A percentile compares a stretch with the other conserved stretches of the same genome.
phyloP scores from a whole-genome alignment of 2,888 invertebrate genomes.

The Nowickia ferox region DNA sequence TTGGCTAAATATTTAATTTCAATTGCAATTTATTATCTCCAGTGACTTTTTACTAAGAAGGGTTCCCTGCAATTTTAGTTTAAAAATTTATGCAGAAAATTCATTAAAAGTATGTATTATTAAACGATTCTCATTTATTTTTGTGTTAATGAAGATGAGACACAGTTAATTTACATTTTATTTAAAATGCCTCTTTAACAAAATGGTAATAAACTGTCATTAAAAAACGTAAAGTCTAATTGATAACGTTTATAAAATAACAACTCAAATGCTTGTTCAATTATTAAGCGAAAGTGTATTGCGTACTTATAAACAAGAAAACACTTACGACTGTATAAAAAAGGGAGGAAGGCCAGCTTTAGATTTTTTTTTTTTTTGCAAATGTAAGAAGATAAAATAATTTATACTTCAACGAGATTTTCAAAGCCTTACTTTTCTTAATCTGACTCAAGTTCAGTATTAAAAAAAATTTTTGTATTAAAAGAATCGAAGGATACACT shows the following conservation, averaged over 20 bases:
- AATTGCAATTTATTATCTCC: neutral
- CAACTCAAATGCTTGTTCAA: neutral
- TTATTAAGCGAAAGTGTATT: constrained; percentile 5
- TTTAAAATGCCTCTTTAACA: constrained; percentile 7
- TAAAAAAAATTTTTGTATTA: too few species aligned
- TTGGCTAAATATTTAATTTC: neutral
- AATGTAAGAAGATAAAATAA: too few species aligned
- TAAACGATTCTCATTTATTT: constrained; percentile 21
- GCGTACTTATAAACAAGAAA: neutral
- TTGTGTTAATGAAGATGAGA: neutral
- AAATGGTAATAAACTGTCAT: constrained; percentile 28
- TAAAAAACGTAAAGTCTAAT: neutral
- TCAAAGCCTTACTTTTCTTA: too few species aligned
- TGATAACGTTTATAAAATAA: constrained; percentile 11
- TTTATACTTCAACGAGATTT: too few species aligned
- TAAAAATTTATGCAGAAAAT: neutral
- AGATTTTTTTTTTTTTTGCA: too few species aligned
- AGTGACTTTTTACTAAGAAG: too few species aligned
- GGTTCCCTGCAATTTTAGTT: neutral
- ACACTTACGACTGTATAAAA: too few species aligned
- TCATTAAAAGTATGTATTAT: constrained; percentile 33
- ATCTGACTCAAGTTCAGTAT: too few species aligned
- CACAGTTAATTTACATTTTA: constrained; percentile 1
- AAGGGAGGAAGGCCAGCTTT: too few species aligned
- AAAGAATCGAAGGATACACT: too few species aligned